Evolutionary conservation across 2,113 vertebrate genomes (phyloP), one percentile per base, ranked within the genome.

Genomic region (Martes martes): DNA sequence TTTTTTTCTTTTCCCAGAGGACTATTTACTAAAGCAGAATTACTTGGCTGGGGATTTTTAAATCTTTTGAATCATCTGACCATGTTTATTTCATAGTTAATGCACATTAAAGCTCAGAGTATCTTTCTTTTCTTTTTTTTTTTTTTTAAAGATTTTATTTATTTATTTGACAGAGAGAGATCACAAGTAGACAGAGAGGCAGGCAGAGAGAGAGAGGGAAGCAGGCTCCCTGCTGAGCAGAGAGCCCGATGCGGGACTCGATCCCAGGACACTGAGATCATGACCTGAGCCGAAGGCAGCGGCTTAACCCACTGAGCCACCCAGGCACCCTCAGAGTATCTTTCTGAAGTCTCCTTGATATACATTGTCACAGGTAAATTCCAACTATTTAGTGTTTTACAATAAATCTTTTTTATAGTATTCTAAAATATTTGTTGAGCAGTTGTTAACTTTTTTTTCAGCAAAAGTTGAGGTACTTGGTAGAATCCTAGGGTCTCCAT

Each of bases 71-170:
- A 71, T 65, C 36, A 67, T 69, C 16, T 81, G 18, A 31, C 84
- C n/a, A 45, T 61, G 18, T 95, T 89, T 95, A 92, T 80, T 86
- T 93, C 28, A 81, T 90, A 76, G 63, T 76, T 96, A 71, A 36
- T 92, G 21, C 2, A 47, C 47, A 21, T 63, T 78, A 65, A 78
- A 91, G 15, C 31, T 90, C 31, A 59, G 4, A 91, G 15, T 79
- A 57, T 83, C 42, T 86, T 19, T 84, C 6, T 59, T 36, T 36
- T 36, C 36, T 36, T 36, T 36, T 50, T 11, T 50, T 45, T 45
- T 13, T 47, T 47, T 47, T 47, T 47, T 47, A 2, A 50, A 50
- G 47, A 50, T 50, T 50, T 47, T 47, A 2, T 50, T 50, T 50
- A 50, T 50, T 36, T 36, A 36, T 36, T 36, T 36, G 36, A 36